Conservation (phyloP, 2,113 vertebrate species). For the Pyxicephalus adspersus region DNA sequence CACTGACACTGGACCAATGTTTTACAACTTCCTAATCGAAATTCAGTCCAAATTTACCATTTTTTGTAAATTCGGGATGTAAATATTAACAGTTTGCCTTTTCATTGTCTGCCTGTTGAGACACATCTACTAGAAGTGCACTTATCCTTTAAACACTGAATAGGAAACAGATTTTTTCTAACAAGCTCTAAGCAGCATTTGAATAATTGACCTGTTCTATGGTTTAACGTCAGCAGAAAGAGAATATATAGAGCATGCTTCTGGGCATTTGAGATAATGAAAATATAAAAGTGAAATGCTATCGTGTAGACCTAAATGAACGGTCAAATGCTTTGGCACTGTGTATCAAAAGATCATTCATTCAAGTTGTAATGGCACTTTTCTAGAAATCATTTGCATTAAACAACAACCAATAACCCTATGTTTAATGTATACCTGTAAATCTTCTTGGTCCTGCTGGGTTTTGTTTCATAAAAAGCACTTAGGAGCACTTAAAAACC, state of each 20-base stretch:
- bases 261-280: constrained; percentile 32
- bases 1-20: too few species aligned
- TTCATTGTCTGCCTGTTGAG: too few species aligned
- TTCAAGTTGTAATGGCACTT: constrained; percentile 21
- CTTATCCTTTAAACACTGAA: constrained; percentile 41
- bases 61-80: too few species aligned
- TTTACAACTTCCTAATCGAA: too few species aligned
- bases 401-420: constrained; percentile 37
- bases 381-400: constrained; percentile 48
- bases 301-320: constrained; percentile 53
- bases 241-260: constrained; percentile 26
- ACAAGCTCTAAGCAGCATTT: not conserved
- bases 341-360: constrained; percentile 47
- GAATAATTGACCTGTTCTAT: constrained; percentile 2
- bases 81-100: too few species aligned
- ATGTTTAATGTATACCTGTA: constrained; percentile 36
- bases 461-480: constrained; percentile 37
- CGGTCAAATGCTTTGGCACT: constrained; percentile 40
- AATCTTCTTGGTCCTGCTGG: constrained; percentile 12
- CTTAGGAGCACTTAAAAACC: constrained; percentile 35
- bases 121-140: too few species aligned
- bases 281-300: constrained; percentile 8
- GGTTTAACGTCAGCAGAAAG: constrained; percentile 42
- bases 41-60: too few species aligned
- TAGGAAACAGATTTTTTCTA: constrained; percentile 21